A percentile compares a stretch with the other conserved stretches of the same genome.
Conservation (phyloP, 2,113 vertebrate genomes). For the Psammodynastes pulverulentus region DNA sequence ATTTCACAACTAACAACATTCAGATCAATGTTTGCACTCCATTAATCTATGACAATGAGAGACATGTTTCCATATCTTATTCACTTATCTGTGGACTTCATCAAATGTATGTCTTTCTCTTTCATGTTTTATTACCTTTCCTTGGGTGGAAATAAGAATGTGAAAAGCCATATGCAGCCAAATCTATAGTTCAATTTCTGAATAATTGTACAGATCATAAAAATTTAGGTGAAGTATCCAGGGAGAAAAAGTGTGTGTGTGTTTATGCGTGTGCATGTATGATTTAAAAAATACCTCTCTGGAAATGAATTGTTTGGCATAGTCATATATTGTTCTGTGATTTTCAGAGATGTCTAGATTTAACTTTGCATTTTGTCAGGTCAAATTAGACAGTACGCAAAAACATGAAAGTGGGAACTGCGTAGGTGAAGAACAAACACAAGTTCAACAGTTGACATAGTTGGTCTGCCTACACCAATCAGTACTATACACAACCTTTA, state of each 20-base stretch:
- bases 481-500: conserved; percentile 52
- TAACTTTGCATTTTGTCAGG: conserved; percentile 2
- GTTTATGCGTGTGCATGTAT: neutral
- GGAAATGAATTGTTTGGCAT: neutral
- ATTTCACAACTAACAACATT: too few relatives aligned
- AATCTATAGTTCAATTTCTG: neutral
- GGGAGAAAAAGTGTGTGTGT: neutral
- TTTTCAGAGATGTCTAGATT: neutral
- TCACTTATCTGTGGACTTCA: neutral
- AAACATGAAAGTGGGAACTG: neutral
- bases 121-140: neutral
- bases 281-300: neutral
- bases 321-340: neutral
- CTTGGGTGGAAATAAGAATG: neutral
- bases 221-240: neutral
- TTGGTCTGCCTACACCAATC: conserved; percentile 33
- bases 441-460: neutral
- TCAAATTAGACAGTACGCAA: too few relatives aligned
- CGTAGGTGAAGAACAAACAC: conserved; percentile 18
- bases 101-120: neutral
- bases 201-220: neutral
- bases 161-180: neutral
- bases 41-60: neutral
- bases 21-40: neutral
- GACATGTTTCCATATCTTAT: neutral